Evolutionary conservation across 2,113 vertebrate genomes (phyloP).

Genomic region (Ivindomyrus marchei): DNA sequence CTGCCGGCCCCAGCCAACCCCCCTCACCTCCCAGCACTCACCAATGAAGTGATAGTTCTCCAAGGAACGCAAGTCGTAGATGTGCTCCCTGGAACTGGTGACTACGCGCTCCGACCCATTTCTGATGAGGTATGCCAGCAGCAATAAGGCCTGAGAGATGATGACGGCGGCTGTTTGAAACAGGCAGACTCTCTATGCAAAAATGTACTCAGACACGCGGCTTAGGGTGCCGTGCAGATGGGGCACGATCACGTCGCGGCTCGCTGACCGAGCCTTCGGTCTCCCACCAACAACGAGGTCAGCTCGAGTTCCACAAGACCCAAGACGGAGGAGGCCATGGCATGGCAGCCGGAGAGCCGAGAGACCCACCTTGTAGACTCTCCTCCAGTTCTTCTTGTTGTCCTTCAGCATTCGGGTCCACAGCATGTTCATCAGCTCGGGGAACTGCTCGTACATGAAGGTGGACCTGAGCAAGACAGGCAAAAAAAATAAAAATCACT

Average conservation of each 20-base stretch:
- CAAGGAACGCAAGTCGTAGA: conserved; percentile 97
- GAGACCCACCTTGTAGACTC: conserved; percentile 86
- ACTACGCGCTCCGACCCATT: conserved; percentile 98
- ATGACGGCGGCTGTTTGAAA: neutral
- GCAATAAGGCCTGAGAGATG: conserved; percentile 81
- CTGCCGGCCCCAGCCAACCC: neutral
- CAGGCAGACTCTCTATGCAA: neutral
- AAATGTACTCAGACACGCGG: neutral
- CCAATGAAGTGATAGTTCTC: conserved; percentile 98
- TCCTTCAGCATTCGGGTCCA: conserved; percentile 98
- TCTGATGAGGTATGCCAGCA: conserved; percentile 97
- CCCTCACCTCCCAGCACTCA: conserved; percentile 53
- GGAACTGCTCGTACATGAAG: conserved; percentile 98
- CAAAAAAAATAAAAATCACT: neutral
- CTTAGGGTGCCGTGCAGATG: neutral
- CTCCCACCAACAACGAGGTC: neutral
- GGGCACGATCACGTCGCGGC: neutral
- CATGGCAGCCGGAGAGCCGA: neutral
- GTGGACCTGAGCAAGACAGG: conserved; percentile 68
- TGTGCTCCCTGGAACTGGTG: conserved; percentile 98
- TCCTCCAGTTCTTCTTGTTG: conserved; percentile 98
- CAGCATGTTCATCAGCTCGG: conserved; percentile 99
- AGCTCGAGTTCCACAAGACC: neutral
- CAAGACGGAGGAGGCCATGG: neutral
- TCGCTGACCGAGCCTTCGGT: neutral